Evolutionary conservation across 2,797 vertebrate genomes (phyloP).

Genomic region (Lophius americanus): DNA sequence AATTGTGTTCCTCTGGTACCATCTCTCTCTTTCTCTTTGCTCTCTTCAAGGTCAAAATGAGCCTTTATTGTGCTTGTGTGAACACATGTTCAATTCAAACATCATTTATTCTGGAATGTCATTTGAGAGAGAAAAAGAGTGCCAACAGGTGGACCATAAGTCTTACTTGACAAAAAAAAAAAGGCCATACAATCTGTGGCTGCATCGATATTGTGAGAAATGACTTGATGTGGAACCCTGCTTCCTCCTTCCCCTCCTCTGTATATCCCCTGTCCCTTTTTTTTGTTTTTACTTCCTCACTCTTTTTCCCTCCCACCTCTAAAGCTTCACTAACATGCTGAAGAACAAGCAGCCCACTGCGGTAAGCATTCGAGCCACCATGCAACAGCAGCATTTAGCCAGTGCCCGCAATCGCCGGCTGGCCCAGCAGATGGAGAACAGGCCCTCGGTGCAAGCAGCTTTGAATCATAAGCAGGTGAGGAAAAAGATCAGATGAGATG

Average conservation of each 20-base stretch:
- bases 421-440: slow-evolving; percentile 99
- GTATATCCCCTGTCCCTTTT: slow-evolving; percentile 66
- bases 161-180: slow-evolving; percentile 57
- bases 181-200: slow-evolving; percentile 53
- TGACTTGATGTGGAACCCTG: slow-evolving; percentile 83
- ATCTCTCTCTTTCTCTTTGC: slow-evolving; percentile 19
- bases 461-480: slow-evolving; percentile 97
- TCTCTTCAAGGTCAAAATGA: slow-evolving; percentile 9
- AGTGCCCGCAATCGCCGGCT: slow-evolving; percentile 96
- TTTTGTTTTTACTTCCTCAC: slow-evolving; percentile 73
- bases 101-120: slow-evolving; percentile 51
- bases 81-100: slow-evolving; percentile 35
- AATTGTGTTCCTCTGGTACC: slow-evolving; percentile 37
- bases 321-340: slow-evolving; percentile 99
- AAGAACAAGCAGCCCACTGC: slow-evolving; percentile 99
- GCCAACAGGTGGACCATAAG: slow-evolving; percentile 45
- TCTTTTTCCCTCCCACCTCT: slow-evolving; percentile 79
- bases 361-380: slow-evolving; percentile 95
- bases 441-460: slow-evolving; percentile 97
- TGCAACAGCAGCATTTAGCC: slow-evolving; percentile 98
- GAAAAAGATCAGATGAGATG: background rate
- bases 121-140: slow-evolving; percentile 68
- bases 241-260: slow-evolving; percentile 78
- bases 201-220: slow-evolving; percentile 72
- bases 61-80: slow-evolving; percentile 47